These are phyloP conservation scores for Sphaeridia pumilis DNA, from an alignment of 2,888 invertebrate species.

Conservation along the genomic window DNA sequence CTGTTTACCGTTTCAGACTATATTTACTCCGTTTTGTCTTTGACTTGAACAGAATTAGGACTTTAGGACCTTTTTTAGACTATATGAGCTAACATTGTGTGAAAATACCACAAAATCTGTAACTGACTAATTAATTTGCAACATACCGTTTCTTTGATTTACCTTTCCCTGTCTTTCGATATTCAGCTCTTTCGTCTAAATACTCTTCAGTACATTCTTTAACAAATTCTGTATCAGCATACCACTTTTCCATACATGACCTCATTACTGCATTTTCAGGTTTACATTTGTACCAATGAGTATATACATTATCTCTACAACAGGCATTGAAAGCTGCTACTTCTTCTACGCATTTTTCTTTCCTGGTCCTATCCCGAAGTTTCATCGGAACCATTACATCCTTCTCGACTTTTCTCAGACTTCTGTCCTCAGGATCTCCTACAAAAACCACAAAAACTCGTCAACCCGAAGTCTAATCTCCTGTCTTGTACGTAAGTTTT, in stretches of 20 bases:
- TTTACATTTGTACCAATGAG: constrained; percentile 65
- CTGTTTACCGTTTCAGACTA: no score
- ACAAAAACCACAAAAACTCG: background rate
- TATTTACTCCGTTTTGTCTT: no score
- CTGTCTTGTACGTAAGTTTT: no score
- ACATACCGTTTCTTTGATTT: constrained; percentile 14
- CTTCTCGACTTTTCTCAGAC: constrained; percentile 73
- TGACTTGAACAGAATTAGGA: no score
- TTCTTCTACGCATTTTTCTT: constrained; percentile 62
- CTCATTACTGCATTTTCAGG: constrained; percentile 56
- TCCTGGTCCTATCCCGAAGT: constrained; percentile 69
- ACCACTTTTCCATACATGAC: constrained; percentile 64
- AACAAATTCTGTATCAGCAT: constrained; percentile 59
- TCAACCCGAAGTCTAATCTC: no score
- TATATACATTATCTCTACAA: constrained; percentile 53
- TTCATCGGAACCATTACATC: constrained; percentile 81
- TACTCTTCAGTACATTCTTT: constrained; percentile 65
- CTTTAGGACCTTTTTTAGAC: no score
- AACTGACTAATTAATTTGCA: constrained; percentile 1
- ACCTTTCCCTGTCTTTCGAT: constrained; percentile 60
- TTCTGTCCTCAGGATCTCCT: constrained; percentile 76
- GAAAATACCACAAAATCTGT: no score
- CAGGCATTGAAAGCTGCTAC: constrained; percentile 55
- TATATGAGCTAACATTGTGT: no score
- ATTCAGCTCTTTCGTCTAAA: constrained; percentile 66